A percentile compares a stretch with the other conserved stretches of the same genome.
Evolutionary conservation across 2,888 invertebrate genomes (phyloP).

Genomic region (Eudemis profundana): DNA sequence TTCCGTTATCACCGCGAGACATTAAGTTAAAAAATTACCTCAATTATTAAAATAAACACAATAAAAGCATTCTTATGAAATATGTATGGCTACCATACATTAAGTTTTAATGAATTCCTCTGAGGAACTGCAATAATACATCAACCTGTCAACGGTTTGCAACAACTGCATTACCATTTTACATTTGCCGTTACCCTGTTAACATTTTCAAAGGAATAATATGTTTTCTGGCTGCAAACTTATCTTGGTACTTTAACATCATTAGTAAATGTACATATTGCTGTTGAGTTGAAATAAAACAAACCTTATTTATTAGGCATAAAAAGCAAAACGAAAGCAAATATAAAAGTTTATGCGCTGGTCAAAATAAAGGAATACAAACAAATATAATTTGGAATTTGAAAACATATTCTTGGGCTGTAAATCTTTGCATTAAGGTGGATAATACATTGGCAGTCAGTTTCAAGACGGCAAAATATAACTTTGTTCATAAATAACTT

Average conservation of each 20-base stretch:
- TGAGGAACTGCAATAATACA: constrained; percentile 66
- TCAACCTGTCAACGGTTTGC: constrained; percentile 68
- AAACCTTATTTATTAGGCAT: constrained; percentile 50
- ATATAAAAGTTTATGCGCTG: constrained; percentile 6
- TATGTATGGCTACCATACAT: constrained; percentile 43
- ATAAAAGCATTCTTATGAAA: constrained; percentile 40
- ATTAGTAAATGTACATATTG: constrained; percentile 54
- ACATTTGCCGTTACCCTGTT: constrained; percentile 51
- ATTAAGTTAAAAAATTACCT: constrained; percentile 8
- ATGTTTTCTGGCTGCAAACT: constrained; percentile 51
- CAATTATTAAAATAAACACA: constrained; percentile 36
- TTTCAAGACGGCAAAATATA: constrained; percentile 33
- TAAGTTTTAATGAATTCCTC: constrained; percentile 63
- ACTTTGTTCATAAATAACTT: constrained; percentile 57
- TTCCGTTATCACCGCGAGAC: neutral
- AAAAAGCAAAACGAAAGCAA: constrained; percentile 46
- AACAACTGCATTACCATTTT: constrained; percentile 55
- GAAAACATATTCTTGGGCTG: neutral
- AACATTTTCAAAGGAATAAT: constrained; percentile 47
- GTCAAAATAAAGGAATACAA: constrained; percentile 36
- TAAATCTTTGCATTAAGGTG: neutral
- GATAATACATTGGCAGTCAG: neutral
- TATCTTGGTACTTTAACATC: constrained; percentile 61
- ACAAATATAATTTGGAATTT: constrained; percentile 14
- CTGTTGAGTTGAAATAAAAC: constrained; percentile 48